Evolutionary conservation across 1,140 invertebrate species (phyloP).

Genomic region (Schlechtendalia chinensis): DNA sequence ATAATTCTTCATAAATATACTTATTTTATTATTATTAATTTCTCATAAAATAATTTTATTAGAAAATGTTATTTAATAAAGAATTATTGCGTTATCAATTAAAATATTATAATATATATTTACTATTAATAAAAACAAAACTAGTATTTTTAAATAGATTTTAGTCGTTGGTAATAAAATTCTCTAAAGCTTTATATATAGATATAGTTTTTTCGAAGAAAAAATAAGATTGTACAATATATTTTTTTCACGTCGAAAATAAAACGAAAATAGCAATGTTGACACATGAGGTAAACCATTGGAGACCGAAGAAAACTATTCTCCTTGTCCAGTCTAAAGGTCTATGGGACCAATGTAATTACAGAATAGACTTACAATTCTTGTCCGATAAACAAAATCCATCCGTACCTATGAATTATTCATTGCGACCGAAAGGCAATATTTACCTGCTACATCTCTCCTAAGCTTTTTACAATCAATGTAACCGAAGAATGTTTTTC

Average conservation of each 20-base stretch:
- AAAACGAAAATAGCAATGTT: not conserved
- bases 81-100: no score
- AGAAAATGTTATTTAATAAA: no score
- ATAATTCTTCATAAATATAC: no score
- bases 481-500: not conserved
- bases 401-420: constrained; percentile 34
- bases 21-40: no score
- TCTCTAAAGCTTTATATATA: not conserved
- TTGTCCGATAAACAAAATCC: constrained; percentile 29
- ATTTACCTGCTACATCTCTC: constrained; percentile 21
- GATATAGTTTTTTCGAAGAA: not conserved
- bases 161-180: not conserved
- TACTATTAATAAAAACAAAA: no score
- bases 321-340: not conserved
- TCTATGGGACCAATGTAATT: constrained; percentile 28
- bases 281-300: constrained; percentile 11
- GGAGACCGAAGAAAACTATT: not conserved
- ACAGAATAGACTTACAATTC: constrained; percentile 37
- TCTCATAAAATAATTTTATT: no score
- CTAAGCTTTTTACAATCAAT: constrained; percentile 11
- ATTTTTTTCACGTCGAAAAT: not conserved
- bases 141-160: not conserved
- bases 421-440: constrained; percentile 12
- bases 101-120: no score
- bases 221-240: not conserved